A percentile compares a stretch with the other conserved stretches of the same genome.
Evolutionary conservation across 1,140 invertebrate genomes (phyloP).

Genomic region (Heliconius hewitsoni): DNA sequence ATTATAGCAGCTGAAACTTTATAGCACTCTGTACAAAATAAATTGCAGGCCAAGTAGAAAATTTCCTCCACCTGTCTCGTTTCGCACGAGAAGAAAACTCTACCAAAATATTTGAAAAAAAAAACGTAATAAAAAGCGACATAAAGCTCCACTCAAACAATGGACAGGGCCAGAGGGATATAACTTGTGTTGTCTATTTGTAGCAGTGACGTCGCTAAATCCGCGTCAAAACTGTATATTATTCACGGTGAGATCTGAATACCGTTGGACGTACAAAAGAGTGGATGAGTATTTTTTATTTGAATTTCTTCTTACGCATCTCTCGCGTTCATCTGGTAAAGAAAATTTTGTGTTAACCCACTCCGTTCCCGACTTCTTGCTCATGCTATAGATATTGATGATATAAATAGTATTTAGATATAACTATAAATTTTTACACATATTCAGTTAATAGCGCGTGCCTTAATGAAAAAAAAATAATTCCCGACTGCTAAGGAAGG

Average conservation of each 20-base stretch:
- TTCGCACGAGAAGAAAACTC: constrained; percentile 35
- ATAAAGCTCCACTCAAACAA: constrained; percentile 55
- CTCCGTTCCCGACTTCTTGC: too few species aligned
- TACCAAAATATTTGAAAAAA: constrained; percentile 39
- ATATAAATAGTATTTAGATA: too few species aligned
- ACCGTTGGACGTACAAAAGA: neutral
- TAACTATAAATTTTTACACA: too few species aligned
- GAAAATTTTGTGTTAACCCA: neutral
- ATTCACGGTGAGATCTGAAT: constrained; percentile 41
- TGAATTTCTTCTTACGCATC: neutral
- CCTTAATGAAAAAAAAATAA: too few species aligned
- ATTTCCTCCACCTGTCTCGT: constrained; percentile 31
- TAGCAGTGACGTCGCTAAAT: constrained; percentile 61
- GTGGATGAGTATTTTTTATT: neutral
- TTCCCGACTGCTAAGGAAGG: too few species aligned
- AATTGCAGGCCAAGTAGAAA: constrained; percentile 16
- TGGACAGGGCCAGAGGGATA: constrained; percentile 62
- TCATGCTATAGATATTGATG: too few species aligned
- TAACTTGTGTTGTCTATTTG: constrained; percentile 64
- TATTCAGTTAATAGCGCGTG: too few species aligned
- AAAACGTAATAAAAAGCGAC: constrained; percentile 46
- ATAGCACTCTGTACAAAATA: neutral
- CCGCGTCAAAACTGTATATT: constrained; percentile 44
- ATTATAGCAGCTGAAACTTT: neutral
- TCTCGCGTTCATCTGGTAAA: neutral